Evolutionary conservation across 2,888 invertebrate genomes (phyloP).

Genomic region (Blastobasis adustella): DNA sequence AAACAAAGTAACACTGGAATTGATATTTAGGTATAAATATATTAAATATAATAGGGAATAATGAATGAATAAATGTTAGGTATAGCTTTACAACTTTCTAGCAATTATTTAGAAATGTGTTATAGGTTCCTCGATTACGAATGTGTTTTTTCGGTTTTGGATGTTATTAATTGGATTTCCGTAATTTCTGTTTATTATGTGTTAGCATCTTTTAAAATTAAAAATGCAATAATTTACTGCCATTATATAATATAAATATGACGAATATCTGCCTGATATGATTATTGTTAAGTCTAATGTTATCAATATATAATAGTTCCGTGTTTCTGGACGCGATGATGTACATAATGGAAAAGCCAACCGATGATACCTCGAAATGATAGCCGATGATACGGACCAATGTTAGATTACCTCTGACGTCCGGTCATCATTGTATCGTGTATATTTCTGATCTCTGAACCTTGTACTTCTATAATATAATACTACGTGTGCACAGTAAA

Average conservation of each 20-base stretch:
- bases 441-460: no score
- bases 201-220: neutral
- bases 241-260: neutral
- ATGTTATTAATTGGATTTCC: no score
- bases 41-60: conserved; percentile 17
- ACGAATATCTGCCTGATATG: neutral
- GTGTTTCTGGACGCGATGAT: neutral
- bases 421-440: no score
- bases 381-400: no score
- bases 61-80: conserved; percentile 1
- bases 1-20: conserved; percentile 29
- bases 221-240: neutral
- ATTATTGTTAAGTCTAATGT: neutral
- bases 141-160: no score
- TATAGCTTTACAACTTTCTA: neutral
- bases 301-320: neutral
- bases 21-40: conserved; percentile 29
- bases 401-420: no score
- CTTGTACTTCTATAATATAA: no score
- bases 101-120: no score
- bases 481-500: no score
- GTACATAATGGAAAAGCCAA: no score
- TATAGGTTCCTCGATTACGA: no score
- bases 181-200: neutral
- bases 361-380: no score